Conservation (phyloP, 2,888 invertebrate genomes). For the Ormyrus thymus region DNA sequence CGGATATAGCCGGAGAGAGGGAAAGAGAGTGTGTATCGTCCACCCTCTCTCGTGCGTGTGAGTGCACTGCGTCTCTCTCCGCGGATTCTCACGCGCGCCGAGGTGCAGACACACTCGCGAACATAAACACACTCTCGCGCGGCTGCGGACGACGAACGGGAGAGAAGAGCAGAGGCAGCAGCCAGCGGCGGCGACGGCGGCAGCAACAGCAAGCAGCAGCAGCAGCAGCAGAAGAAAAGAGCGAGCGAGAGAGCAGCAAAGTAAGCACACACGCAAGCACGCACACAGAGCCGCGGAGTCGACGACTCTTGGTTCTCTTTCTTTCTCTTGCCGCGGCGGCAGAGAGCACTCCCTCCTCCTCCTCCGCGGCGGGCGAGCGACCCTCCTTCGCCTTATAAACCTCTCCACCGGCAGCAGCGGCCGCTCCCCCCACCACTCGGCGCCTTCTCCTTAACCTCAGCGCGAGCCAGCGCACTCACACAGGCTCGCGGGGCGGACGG, state of each 20-base stretch:
- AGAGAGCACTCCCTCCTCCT: conserved; percentile 32
- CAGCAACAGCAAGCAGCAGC: neutral
- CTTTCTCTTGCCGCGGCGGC: conserved; percentile 18
- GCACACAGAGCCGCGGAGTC: conserved; percentile 43
- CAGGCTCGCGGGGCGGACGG: conserved; percentile 54
- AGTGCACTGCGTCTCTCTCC: neutral
- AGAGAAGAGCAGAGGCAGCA: conserved; percentile 6
- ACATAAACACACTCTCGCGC: conserved; percentile 37
- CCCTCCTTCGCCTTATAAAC: conserved; percentile 54
- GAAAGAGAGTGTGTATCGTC: conserved; percentile 14
- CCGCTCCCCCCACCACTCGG: neutral
- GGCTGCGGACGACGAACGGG: neutral
- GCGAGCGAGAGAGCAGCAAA: conserved; percentile 14
- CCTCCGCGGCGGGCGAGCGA: conserved; percentile 35
- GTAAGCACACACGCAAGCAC: conserved; percentile 28
- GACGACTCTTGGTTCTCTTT: conserved; percentile 52
- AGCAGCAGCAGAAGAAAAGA: neutral
- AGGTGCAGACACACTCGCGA: conserved; percentile 40
- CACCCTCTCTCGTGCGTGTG: conserved; percentile 1
- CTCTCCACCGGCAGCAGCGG: conserved; percentile 11
- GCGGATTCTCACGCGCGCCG: conserved; percentile 37
- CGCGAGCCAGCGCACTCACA: conserved; percentile 54
- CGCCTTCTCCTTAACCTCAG: conserved; percentile 18
- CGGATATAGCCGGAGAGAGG: neutral
- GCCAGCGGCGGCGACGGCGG: neutral